These are phyloP conservation scores for Notothenia rossii DNA, from an alignment of 2,113 vertebrate species.

Conservation along the genomic window DNA sequence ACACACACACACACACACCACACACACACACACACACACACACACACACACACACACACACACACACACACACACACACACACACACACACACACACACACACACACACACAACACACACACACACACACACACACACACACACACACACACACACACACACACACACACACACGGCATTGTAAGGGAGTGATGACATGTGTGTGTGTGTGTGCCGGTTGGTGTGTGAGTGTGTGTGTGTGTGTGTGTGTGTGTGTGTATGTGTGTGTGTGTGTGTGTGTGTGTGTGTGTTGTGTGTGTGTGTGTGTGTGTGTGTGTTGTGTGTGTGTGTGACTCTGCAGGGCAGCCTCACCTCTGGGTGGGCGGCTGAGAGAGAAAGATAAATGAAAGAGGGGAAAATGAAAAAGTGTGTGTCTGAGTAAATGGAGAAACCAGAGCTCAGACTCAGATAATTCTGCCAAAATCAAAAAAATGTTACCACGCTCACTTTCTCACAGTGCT, in stretches of 20 bases:
- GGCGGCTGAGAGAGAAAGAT: constrained; percentile 4
- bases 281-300: no score
- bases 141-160: no score
- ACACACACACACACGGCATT: constrained; percentile 26
- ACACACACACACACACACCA: background rate
- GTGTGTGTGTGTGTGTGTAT: no score
- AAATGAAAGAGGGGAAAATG: background rate
- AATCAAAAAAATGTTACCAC: constrained; percentile 22
- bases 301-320: no score
- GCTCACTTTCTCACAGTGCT: constrained; percentile 3
- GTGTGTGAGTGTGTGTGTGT: constrained; percentile 14
- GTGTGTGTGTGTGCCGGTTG: background rate
- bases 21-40: no score
- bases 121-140: constrained; percentile 12
- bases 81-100: no score
- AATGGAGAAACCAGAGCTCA: constrained; percentile 47
- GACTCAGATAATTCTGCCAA: constrained; percentile 56
- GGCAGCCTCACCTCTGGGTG: constrained; percentile 52
- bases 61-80: no score
- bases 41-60: constrained; percentile 4
- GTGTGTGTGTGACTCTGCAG: constrained; percentile 27
- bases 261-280: no score
- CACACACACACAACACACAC: no score
- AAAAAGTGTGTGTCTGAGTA: constrained; percentile 12
- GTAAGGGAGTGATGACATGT: constrained; percentile 1